phyloP scores from a whole-genome alignment of 2,888 invertebrate species.

The Himalopsyche tibetana region DNA sequence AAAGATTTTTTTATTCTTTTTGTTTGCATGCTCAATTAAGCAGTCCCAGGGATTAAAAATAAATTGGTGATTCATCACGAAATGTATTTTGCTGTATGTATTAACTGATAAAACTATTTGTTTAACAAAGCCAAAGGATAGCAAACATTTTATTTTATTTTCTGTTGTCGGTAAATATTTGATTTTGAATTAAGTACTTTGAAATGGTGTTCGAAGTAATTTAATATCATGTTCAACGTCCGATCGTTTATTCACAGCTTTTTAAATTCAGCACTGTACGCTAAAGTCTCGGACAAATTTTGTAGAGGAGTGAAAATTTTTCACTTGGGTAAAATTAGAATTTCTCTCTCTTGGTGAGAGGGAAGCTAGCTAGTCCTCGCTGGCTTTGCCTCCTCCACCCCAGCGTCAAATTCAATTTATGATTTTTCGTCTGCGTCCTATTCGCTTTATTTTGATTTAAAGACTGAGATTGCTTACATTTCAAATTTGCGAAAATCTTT shows the following conservation, averaged over 20 bases:
- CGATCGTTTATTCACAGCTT: not conserved
- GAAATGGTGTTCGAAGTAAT: too few species aligned
- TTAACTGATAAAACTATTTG: too few species aligned
- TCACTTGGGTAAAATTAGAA: slow-evolving; percentile 26
- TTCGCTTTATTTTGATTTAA: slow-evolving; percentile 30
- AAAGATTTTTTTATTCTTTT: too few species aligned
- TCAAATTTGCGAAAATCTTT: slow-evolving; percentile 26
- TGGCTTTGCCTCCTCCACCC: not conserved
- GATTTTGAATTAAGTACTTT: too few species aligned
- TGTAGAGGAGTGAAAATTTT: slow-evolving; percentile 9
- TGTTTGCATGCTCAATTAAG: too few species aligned
- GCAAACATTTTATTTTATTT: too few species aligned
- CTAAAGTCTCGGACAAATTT: not conserved
- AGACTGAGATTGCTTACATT: slow-evolving; percentile 8
- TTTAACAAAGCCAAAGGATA: too few species aligned
- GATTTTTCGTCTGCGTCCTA: slow-evolving; percentile 3
- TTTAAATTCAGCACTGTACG: not conserved
- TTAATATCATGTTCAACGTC: not conserved
- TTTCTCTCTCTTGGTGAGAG: not conserved
- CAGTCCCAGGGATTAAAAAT: too few species aligned
- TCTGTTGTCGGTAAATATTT: too few species aligned
- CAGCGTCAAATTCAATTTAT: slow-evolving; percentile 22
- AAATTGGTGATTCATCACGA: too few species aligned
- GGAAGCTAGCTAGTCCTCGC: not conserved
- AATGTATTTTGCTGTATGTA: too few species aligned